Conservation (phyloP, 2,113 vertebrate species). For the Haemorhous mexicanus region DNA sequence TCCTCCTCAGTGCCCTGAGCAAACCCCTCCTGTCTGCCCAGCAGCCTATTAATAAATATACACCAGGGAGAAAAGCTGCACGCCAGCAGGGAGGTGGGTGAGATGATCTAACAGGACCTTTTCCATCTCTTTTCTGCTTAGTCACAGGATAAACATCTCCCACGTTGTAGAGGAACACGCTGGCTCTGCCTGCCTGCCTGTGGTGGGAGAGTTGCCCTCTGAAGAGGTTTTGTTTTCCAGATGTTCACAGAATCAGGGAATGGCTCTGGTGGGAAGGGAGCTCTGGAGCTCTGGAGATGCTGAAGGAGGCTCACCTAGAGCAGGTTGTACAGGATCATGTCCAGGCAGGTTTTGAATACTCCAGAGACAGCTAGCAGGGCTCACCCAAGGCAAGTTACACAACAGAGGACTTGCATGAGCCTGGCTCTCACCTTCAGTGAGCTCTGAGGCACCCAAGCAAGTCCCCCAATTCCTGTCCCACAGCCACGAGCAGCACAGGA, state of each 20-base stretch:
- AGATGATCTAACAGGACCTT: slow-evolving; percentile 52
- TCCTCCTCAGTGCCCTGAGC: background rate
- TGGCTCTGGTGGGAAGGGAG: background rate
- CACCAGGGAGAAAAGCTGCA: background rate
- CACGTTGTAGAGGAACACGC: background rate
- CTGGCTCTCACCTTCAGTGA: background rate
- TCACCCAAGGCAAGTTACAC: background rate
- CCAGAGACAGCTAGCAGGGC: background rate
- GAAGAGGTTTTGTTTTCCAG: background rate
- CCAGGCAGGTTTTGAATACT: background rate
- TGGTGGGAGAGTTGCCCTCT: background rate
- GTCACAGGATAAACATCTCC: slow-evolving; percentile 45
- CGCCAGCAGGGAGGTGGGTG: background rate
- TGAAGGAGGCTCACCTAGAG: background rate
- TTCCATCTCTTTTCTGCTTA: slow-evolving; percentile 61
- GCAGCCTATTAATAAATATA: background rate
- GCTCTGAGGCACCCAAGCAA: background rate
- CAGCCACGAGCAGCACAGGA: background rate
- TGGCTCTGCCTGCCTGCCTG: background rate
- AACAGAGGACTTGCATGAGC: background rate
- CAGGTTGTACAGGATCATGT: background rate
- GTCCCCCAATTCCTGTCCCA: background rate
- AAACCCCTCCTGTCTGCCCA: background rate
- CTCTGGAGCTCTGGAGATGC: background rate
- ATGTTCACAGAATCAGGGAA: background rate